These are phyloP conservation scores for Acanthosoma haemorrhoidale DNA, from an alignment of 2,888 invertebrate genomes.

Conservation along the genomic window DNA sequence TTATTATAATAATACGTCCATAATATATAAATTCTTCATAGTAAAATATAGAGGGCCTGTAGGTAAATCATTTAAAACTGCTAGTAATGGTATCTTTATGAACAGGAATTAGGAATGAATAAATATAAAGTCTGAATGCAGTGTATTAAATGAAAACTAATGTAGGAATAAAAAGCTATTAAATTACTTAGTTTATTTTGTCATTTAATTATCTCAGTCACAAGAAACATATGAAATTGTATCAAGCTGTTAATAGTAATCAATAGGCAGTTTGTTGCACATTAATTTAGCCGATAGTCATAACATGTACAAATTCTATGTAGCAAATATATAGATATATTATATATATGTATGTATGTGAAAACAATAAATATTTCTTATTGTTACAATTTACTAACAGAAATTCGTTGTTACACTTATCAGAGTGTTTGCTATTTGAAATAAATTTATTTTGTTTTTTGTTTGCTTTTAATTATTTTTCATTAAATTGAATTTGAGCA, in stretches of 20 bases:
- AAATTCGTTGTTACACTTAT: constrained; percentile 13
- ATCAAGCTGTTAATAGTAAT: neutral
- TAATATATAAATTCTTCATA: too few relatives aligned
- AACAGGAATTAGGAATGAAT: too few relatives aligned
- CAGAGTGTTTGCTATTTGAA: neutral
- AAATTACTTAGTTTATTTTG: neutral
- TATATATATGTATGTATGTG: neutral
- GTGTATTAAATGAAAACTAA: too few relatives aligned
- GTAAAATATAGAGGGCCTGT: too few relatives aligned
- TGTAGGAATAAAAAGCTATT: too few relatives aligned
- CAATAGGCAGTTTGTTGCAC: constrained; percentile 9
- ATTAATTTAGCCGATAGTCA: neutral
- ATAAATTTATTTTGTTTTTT: neutral
- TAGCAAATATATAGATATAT: constrained; percentile 27
- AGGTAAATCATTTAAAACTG: too few relatives aligned
- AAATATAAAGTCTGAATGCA: too few relatives aligned
- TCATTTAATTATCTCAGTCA: neutral
- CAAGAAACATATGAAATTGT: neutral
- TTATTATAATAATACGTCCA: too few relatives aligned
- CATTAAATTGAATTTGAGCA: neutral
- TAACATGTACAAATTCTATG: constrained; percentile 17
- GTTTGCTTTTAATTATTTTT: too few relatives aligned
- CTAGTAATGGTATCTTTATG: too few relatives aligned
- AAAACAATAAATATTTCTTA: constrained; percentile 5
- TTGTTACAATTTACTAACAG: neutral